Evolutionary conservation across 2,797 vertebrate species (phyloP).

Genomic region (Diplodus sargus): DNA sequence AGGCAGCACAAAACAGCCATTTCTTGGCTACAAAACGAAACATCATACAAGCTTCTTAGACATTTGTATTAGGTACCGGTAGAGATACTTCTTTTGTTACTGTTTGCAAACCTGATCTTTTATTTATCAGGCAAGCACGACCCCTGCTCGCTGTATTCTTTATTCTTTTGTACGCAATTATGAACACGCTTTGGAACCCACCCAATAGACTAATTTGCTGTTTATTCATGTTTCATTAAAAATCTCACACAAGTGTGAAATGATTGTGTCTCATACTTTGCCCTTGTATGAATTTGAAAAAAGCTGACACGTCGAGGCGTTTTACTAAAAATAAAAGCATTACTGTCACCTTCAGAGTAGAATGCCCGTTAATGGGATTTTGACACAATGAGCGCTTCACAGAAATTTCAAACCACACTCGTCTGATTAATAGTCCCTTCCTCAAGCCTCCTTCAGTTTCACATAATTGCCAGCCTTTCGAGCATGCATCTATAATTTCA

Average conservation of each 20-base stretch:
- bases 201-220: constrained; percentile 52
- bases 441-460: constrained; percentile 83
- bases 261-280: constrained; percentile 34
- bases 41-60: constrained; percentile 26
- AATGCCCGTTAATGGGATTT: constrained; percentile 74
- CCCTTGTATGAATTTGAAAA: constrained; percentile 46
- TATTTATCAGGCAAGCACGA: constrained; percentile 60
- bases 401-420: constrained; percentile 73
- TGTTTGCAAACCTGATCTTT: constrained; percentile 56
- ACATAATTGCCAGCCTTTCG: constrained; percentile 81
- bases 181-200: constrained; percentile 48
- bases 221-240: constrained; percentile 67
- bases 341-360: constrained; percentile 72
- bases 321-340: constrained; percentile 70
- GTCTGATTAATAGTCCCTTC: constrained; percentile 82
- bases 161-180: constrained; percentile 44
- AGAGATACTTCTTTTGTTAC: constrained; percentile 34
- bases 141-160: constrained; percentile 30
- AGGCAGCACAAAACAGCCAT: constrained; percentile 5
- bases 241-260: constrained; percentile 44
- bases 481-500: constrained; percentile 85
- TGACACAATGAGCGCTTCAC: constrained; percentile 61
- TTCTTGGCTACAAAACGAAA: constrained; percentile 31
- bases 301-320: constrained; percentile 36
- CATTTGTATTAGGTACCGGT: neutral